Evolutionary conservation across 1,140 invertebrate genomes (phyloP), one percentile per base, ranked within the genome.

Genomic region (Panonychus citri): DNA sequence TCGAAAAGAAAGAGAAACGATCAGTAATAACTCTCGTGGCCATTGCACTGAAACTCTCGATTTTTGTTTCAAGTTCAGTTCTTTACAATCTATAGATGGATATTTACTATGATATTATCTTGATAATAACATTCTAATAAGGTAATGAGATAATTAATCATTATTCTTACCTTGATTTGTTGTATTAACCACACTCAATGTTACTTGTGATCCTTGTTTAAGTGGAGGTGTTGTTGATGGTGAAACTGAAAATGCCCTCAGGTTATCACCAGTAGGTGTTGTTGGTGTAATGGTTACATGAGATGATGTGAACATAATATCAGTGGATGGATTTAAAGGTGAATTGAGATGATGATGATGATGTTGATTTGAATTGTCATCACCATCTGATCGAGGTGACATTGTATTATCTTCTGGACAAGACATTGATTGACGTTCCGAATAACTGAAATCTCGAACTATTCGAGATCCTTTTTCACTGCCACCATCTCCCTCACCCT

Each of bases 131-230:
- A n/a, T n/a, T n/a, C n/a, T n/a, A n/a, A n/a, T n/a, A n/a, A n/a
- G n/a, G n/a, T n/a, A n/a, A n/a, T n/a, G n/a, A n/a, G n/a, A n/a
- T n/a, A n/a, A n/a, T n/a, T n/a, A n/a, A n/a, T n/a, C n/a, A n/a
- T 67, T 62, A 37, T 48, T 60, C 46, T 53, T 59, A 42, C 57
- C 58, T 53, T 55, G 55, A 55, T 65, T 54, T 34, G 30, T 7
- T 34, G 30, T 7, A 34, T 34, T 34, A 34, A 34, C 30, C 12
- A 12, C 30, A 34, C 30, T 34, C 12, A 34, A 34, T 7, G 30
- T 34, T 34, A 34, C 30, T 34, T n/a, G n/a, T n/a, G 30, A 46
- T 2, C n/a, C 7, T 46, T 46, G 43, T 10, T 10, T 46, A 3
- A 7, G 13, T 19, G 43, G 21, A 21, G 43, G 13, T 46, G n/a